Evolutionary conservation across 2,888 invertebrate species (phyloP).

Genomic region (Parnassius smintheus): DNA sequence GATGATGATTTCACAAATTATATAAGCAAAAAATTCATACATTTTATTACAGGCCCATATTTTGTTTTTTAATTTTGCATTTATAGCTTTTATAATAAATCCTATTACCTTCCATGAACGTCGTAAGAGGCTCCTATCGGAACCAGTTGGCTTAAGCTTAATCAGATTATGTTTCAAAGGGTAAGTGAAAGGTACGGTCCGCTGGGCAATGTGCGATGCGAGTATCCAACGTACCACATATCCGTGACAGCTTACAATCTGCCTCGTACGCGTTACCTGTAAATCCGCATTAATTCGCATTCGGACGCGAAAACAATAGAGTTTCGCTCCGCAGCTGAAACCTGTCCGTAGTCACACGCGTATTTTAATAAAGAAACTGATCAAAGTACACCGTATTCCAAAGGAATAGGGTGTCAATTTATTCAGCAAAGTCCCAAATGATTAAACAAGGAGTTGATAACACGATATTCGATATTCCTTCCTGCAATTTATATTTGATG

Average conservation of each 20-base stretch:
- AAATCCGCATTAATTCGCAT: constrained; percentile 67
- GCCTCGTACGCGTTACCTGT: constrained; percentile 54
- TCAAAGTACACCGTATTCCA: constrained; percentile 33
- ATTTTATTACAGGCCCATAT: no score
- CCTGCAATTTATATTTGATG: constrained; percentile 26
- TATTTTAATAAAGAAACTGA: constrained; percentile 29
- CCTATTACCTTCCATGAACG: no score
- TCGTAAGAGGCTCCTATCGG: no score
- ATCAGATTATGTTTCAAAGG: neutral
- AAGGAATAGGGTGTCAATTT: constrained; percentile 37
- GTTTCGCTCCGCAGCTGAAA: constrained; percentile 52
- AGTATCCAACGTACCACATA: constrained; percentile 16
- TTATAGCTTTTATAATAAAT: no score
- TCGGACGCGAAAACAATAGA: constrained; percentile 57
- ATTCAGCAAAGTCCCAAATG: constrained; percentile 25
- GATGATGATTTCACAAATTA: no score
- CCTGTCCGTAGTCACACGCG: constrained; percentile 59
- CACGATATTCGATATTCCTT: constrained; percentile 13
- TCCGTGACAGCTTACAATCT: constrained; percentile 44
- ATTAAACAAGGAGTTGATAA: constrained; percentile 22
- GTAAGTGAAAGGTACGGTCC: neutral
- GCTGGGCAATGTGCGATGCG: constrained; percentile 1
- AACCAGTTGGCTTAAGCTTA: no score
- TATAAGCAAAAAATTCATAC: no score
- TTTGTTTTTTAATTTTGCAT: no score